Conservation (phyloP, 2,113 vertebrate genomes). For the Misgurnus anguillicaudatus region DNA sequence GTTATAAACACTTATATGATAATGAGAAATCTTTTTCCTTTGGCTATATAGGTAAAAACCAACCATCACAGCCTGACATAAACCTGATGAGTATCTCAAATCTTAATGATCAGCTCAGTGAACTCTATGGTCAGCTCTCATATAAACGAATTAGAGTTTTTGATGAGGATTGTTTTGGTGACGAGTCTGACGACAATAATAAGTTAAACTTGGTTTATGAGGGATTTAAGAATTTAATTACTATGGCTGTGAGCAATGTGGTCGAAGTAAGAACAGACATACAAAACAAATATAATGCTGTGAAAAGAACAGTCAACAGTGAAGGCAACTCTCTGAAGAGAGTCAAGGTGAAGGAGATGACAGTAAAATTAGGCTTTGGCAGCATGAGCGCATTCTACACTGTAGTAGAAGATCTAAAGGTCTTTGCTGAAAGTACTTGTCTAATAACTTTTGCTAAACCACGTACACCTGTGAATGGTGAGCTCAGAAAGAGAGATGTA, state of each 20-base stretch:
- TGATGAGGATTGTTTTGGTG: neutral
- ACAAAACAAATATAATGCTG: neutral
- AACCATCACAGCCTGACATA: neutral
- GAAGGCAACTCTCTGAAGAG: neutral
- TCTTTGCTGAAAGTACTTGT: neutral
- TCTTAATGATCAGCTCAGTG: neutral
- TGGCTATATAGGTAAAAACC: conserved; percentile 40
- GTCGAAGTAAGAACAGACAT: neutral
- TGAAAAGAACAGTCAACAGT: no score
- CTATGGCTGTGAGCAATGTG: neutral
- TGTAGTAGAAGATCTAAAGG: neutral
- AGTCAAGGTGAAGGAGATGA: neutral
- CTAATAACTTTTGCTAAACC: neutral
- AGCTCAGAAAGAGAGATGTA: neutral
- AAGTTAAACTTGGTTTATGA: neutral
- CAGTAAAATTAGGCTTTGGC: neutral
- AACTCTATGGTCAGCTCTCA: accelerated
- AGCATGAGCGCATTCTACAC: neutral
- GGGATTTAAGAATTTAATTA: neutral
- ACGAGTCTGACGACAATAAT: no score
- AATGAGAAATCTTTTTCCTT: conserved; percentile 40
- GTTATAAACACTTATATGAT: conserved; percentile 10
- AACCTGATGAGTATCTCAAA: neutral
- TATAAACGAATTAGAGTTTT: neutral
- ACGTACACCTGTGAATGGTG: neutral